Base-by-base conservation (phyloP, 1,140 invertebrate genomes). In the Antheraea pernyi region DNA sequence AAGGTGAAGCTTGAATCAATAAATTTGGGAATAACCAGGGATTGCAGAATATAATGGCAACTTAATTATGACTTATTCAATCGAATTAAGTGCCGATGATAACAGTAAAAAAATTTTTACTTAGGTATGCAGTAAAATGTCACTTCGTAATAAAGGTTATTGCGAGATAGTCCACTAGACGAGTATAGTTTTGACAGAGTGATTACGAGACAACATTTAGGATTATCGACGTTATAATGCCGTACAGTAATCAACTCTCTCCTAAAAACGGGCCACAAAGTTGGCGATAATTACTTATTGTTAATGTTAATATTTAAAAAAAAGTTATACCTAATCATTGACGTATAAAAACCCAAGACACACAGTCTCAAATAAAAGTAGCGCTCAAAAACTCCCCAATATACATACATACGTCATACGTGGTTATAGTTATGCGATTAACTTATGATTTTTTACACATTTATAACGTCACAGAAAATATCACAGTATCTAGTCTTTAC, bases 151-250 rank as follows among this genome's bases (percentile, higher is more conserved):
- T 70, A 59, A 53, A 53, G 65, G 19, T 65, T 65, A 65, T 71
- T 71, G 65, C 69, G 69, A 48, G 48, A 69, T 53, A 39, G 36
- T 4, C 42, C 59, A 71, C 30, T 67, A 42, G 19, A 69, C 68
- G 22, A 19, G 59, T 67, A 67, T 18, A 59, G 59, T 71, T 71
- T 71, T 67, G 69, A 67, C 70, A 64, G 48, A 67, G n/a, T 19
- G 30, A 68, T 18, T 46, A 36, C 58, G 70, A 68, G 66, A 72
- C 66, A 72, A 65, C 65, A 68, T 71, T 67, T 67, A 71, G 59
- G 60, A 68, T 68, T 59, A 72, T 68, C 36, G 4, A 37, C 59
- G 59, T 59, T 59, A 48, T 71, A 67, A 71, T 71, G 18, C 65
- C 16, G 19, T 67, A 48, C 36, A 67, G 42, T 67, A 42, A 67